A percentile compares a stretch with the other conserved stretches of the same genome.
phyloP scores from a whole-genome alignment of 2,797 vertebrate genomes.

The Poecilia wingei region DNA sequence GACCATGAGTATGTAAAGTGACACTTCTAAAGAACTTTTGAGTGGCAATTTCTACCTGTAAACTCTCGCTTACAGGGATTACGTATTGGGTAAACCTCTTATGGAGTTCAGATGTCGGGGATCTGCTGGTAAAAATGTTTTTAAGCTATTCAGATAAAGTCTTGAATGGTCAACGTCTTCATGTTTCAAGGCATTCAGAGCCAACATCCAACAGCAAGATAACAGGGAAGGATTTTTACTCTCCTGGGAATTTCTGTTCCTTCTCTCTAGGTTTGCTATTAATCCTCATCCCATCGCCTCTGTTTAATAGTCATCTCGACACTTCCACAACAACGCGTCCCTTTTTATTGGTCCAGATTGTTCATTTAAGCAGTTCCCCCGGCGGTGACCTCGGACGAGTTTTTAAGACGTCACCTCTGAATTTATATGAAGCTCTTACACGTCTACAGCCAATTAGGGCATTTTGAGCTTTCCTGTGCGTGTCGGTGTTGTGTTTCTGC shows the following conservation, averaged over 20 bases:
- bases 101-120: conserved; percentile 31
- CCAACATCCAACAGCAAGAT: conserved; percentile 25
- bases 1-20: not conserved
- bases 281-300: conserved; percentile 32
- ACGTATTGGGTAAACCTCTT: conserved; percentile 52
- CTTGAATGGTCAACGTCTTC: conserved; percentile 12
- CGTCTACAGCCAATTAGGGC: conserved; percentile 27
- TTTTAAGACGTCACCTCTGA: conserved; percentile 26
- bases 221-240: conserved; percentile 37
- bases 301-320: conserved; percentile 38
- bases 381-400: not conserved
- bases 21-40: not conserved
- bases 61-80: conserved; percentile 32
- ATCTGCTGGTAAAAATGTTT: conserved; percentile 22
- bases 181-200: conserved; percentile 27
- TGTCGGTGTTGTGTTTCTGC: conserved; percentile 2
- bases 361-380: conserved; percentile 19
- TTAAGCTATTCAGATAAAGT: conserved; percentile 22
- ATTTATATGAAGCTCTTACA: conserved; percentile 25
- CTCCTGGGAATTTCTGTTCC: conserved; percentile 20
- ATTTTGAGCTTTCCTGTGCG: not conserved
- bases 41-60: conserved; percentile 12
- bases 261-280: conserved; percentile 31
- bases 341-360: conserved; percentile 8
- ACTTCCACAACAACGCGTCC: conserved; percentile 20